Conservation (phyloP, 2,888 invertebrate genomes). For the Neoitamus cyanurus region DNA sequence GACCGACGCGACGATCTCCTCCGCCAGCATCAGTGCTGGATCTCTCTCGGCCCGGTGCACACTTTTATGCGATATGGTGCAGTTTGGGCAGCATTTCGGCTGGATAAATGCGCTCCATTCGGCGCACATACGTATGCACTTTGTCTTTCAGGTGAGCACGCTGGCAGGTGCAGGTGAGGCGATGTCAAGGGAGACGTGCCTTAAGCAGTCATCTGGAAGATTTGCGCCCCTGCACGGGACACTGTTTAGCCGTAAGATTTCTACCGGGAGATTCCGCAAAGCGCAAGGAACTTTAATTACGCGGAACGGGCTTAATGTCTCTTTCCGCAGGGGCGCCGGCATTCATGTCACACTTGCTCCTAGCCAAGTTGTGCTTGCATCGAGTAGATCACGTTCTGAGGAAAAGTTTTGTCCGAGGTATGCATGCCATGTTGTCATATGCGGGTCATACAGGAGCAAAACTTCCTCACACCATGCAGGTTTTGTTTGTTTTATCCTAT, state of each 20-base stretch:
- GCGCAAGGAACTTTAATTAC: neutral
- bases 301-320: neutral
- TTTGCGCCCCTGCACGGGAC: neutral
- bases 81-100: neutral
- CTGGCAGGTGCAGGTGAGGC: constrained; percentile 21
- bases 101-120: neutral
- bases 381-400: neutral
- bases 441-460: neutral
- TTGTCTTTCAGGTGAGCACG: constrained; percentile 6
- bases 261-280: neutral
- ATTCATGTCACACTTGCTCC: neutral
- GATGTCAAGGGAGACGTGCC: constrained; percentile 16
- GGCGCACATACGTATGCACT: constrained; percentile 23
- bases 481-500: neutral
- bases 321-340: neutral
- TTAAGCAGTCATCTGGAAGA: constrained; percentile 28
- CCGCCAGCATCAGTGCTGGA: neutral
- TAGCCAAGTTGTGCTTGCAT: neutral
- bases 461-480: neutral
- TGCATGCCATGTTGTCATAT: neutral
- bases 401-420: neutral
- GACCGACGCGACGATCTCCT: neutral
- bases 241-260: neutral
- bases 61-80: constrained; percentile 1
- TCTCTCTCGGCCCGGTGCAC: neutral